Conservation (phyloP, 2,888 invertebrate genomes). For the Xanthorhoe spadicearia region DNA sequence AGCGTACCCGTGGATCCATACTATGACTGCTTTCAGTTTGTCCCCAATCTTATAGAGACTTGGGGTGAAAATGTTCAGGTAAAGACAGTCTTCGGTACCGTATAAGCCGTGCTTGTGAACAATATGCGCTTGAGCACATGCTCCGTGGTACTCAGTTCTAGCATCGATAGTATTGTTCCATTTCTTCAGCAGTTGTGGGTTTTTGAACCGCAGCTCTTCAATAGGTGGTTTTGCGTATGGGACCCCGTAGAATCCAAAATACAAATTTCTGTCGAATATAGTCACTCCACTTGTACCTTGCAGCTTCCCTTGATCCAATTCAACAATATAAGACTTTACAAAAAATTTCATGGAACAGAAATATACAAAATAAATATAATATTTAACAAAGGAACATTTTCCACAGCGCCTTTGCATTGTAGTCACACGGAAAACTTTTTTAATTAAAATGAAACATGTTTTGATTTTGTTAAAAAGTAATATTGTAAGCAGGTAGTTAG, state of each 20-base stretch:
- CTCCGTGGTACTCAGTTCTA: constrained; percentile 73
- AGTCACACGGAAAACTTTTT: background rate
- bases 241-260: constrained; percentile 73
- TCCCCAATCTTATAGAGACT: constrained; percentile 57
- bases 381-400: constrained; percentile 7
- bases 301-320: constrained; percentile 64
- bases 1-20: constrained; percentile 78
- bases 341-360: constrained; percentile 44
- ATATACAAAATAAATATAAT: constrained; percentile 36
- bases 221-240: constrained; percentile 73
- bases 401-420: background rate
- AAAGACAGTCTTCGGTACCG: constrained; percentile 87
- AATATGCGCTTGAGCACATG: constrained; percentile 87
- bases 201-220: constrained; percentile 68
- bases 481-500: background rate
- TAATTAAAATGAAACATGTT: constrained; percentile 26
- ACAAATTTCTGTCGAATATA: constrained; percentile 59
- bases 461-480: constrained; percentile 17
- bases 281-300: constrained; percentile 60
- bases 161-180: constrained; percentile 85
- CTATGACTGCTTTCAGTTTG: constrained; percentile 61
- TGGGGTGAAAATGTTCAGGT: constrained; percentile 88
- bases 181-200: constrained; percentile 60
- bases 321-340: constrained; percentile 50
- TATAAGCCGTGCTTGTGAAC: constrained; percentile 65